phyloP scores from a whole-genome alignment of 2,113 vertebrate genomes.

The Puffinus mauretanicus region DNA sequence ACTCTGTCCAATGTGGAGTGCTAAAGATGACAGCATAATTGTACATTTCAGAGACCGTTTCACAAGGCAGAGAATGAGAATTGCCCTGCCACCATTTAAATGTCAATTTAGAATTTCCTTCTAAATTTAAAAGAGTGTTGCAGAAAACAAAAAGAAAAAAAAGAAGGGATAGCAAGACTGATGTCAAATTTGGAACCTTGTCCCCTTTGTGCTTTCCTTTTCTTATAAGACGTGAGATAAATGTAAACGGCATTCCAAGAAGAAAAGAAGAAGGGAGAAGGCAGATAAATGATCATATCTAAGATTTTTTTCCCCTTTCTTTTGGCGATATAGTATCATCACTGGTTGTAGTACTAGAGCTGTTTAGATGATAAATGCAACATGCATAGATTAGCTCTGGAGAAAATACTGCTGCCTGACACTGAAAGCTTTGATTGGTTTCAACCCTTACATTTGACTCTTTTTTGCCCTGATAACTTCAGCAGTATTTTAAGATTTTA shows the following conservation, averaged over 20 bases:
- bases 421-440: slow-evolving; percentile 60
- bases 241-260: slow-evolving; percentile 35
- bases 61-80: slow-evolving; percentile 75
- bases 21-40: slow-evolving; percentile 89
- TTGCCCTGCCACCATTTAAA: slow-evolving; percentile 81
- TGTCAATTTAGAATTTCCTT: slow-evolving; percentile 77
- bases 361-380: slow-evolving; percentile 71
- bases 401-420: slow-evolving; percentile 49
- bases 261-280: neutral
- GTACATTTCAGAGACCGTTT: slow-evolving; percentile 80
- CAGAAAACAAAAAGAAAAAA: slow-evolving; percentile 29
- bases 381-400: slow-evolving; percentile 37
- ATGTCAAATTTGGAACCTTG: slow-evolving; percentile 62
- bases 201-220: slow-evolving; percentile 23
- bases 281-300: slow-evolving; percentile 55
- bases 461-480: slow-evolving; percentile 62
- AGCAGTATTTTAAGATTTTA: slow-evolving; percentile 72
- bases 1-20: slow-evolving; percentile 85
- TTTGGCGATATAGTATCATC: slow-evolving; percentile 41
- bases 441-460: slow-evolving; percentile 44
- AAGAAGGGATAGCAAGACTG: neutral
- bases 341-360: slow-evolving; percentile 23
- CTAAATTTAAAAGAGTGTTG: slow-evolving; percentile 71
- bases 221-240: slow-evolving; percentile 64
- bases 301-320: neutral